Conservation (phyloP, 2,888 invertebrate genomes). For the Tenodera sinensis region DNA sequence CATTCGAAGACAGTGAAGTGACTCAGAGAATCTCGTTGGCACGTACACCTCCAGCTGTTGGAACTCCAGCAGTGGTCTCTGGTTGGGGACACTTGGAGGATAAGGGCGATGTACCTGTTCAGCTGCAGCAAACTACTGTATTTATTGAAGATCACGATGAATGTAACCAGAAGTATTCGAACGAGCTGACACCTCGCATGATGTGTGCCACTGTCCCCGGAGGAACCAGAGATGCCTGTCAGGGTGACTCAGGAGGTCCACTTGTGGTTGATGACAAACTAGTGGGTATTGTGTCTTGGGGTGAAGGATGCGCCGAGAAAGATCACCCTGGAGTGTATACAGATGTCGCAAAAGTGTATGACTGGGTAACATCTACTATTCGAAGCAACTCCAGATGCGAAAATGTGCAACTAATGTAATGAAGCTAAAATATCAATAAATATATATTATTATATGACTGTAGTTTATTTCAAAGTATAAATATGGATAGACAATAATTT, state of each 20-base stretch:
- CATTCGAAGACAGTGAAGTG: no score
- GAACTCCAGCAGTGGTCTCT: background rate
- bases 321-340: background rate
- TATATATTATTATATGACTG: no score
- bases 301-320: background rate
- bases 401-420: no score
- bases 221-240: slow-evolving; percentile 49
- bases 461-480: no score
- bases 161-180: slow-evolving; percentile 29
- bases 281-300: background rate
- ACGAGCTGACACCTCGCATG: slow-evolving; percentile 44
- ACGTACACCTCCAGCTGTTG: background rate
- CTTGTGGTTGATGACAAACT: background rate
- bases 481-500: no score
- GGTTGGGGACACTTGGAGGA: background rate
- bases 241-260: slow-evolving; percentile 35
- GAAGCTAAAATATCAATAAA: no score
- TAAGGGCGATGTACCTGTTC: slow-evolving; percentile 4
- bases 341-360: background rate
- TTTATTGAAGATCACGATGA: slow-evolving; percentile 38
- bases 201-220: slow-evolving; percentile 52
- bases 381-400: no score
- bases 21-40: no score
- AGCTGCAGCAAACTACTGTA: slow-evolving; percentile 39
- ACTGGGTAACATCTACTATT: background rate